These are phyloP conservation scores for Anticlea derivata DNA, from an alignment of 2,888 invertebrate species.

Conservation along the genomic window DNA sequence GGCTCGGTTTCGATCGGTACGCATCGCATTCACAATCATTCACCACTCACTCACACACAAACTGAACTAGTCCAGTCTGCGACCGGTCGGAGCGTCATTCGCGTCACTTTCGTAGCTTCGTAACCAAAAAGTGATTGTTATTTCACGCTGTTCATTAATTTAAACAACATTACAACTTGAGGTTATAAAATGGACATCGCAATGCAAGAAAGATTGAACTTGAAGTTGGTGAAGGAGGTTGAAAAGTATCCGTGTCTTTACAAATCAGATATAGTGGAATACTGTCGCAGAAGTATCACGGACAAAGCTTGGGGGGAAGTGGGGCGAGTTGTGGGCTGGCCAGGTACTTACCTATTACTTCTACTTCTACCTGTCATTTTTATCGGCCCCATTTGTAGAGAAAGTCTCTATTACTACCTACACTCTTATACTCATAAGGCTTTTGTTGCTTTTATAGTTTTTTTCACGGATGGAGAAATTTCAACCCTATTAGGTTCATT, in stretches of 20 bases:
- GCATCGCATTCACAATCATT: neutral
- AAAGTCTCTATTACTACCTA: no score
- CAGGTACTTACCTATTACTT: slow-evolving; percentile 3
- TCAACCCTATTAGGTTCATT: no score
- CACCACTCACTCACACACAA: neutral
- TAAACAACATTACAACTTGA: neutral
- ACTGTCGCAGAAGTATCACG: slow-evolving; percentile 6
- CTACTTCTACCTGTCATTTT: neutral
- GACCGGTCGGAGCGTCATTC: neutral
- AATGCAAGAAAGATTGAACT: slow-evolving; percentile 5
- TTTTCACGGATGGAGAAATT: no score
- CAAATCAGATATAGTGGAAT: slow-evolving; percentile 2
- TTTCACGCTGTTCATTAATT: neutral
- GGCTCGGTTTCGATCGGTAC: slow-evolving; percentile 8
- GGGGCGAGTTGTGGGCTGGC: slow-evolving; percentile 14
- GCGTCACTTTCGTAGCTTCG: neutral
- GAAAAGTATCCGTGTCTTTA: slow-evolving; percentile 18
- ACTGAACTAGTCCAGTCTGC: slow-evolving; percentile 1
- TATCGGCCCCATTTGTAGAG: neutral
- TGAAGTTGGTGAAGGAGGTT: slow-evolving; percentile 13
- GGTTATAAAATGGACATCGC: slow-evolving; percentile 1
- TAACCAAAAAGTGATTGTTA: neutral
- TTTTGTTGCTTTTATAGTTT: no score
- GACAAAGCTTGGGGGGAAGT: slow-evolving; percentile 18
- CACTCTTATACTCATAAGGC: no score